phyloP scores from a whole-genome alignment of 2,888 invertebrate genomes.

The Orchesella flavescens region DNA sequence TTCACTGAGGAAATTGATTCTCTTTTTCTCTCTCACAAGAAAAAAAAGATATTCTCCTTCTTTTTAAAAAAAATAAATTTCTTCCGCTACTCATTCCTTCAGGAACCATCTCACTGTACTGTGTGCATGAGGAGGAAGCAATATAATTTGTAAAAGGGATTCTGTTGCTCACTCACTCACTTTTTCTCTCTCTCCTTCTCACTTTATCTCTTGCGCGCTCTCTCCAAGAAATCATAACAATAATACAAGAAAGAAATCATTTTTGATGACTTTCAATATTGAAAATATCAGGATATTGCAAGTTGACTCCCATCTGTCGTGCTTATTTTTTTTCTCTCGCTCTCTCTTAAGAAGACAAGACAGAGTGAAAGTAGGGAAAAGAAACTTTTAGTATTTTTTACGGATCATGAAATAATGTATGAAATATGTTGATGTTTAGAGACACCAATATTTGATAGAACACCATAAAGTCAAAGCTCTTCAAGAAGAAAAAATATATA shows the following conservation, averaged over 20 bases:
- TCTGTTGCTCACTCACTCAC: background rate
- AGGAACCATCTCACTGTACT: no score
- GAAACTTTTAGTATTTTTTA: constrained; percentile 27
- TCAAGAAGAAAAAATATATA: constrained; percentile 26
- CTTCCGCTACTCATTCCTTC: constrained; percentile 16
- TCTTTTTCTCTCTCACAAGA: background rate
- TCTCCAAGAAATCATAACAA: constrained; percentile 47
- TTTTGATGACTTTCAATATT: constrained; percentile 59
- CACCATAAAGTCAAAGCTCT: constrained; percentile 50
- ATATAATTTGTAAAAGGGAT: no score
- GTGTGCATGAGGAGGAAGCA: no score
- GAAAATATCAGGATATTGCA: constrained; percentile 45
- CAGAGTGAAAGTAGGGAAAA: constrained; percentile 14
- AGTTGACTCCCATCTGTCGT: constrained; percentile 37
- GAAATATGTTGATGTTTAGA: constrained; percentile 51
- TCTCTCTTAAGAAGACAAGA: background rate
- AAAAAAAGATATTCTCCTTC: no score
- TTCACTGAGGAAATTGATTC: constrained; percentile 42
- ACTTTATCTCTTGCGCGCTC: constrained; percentile 3
- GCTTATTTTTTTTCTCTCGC: constrained; percentile 13
- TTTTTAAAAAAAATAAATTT: constrained; percentile 30
- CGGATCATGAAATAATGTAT: constrained; percentile 61
- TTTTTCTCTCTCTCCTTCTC: background rate
- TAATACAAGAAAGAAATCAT: constrained; percentile 55
- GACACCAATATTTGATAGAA: constrained; percentile 18